Percentiles rank a stretch among this genome's conserved stretches.
Evolutionary conservation across 2,113 vertebrate species (phyloP).

Genomic region (Corythoichthys haematopterus): DNA sequence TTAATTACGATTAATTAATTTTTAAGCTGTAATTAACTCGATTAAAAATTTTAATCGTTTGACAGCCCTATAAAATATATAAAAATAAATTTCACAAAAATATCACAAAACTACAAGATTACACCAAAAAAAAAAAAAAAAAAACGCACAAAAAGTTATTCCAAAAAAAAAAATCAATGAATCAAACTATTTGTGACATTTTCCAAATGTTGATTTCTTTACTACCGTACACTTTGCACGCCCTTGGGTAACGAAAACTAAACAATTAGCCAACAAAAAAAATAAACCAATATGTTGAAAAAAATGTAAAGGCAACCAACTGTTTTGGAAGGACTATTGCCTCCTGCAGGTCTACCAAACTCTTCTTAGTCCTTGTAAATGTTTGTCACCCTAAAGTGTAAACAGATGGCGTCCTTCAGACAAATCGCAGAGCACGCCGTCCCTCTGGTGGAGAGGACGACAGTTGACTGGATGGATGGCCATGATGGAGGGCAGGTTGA

Average conservation of each 20-base stretch:
- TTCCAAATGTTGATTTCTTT: too few relatives aligned
- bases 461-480: conserved; percentile 30
- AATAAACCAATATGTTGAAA: neutral
- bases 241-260: neutral
- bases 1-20: too few relatives aligned
- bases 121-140: too few relatives aligned
- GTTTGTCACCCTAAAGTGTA: conserved; percentile 34
- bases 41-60: too few relatives aligned
- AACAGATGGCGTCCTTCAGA: conserved; percentile 48
- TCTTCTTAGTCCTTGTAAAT: conserved; percentile 9
- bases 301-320: neutral
- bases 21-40: too few relatives aligned
- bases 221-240: too few relatives aligned
- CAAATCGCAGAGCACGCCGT: conserved; percentile 16
- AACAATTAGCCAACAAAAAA: neutral
- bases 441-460: conserved; percentile 17
- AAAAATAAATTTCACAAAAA: too few relatives aligned
- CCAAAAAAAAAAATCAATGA: too few relatives aligned
- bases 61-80: too few relatives aligned
- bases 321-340: neutral
- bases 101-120: neutral
- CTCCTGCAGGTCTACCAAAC: neutral
- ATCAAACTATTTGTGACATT: too few relatives aligned
- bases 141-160: too few relatives aligned
- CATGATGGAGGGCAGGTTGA: conserved; percentile 22